These are phyloP conservation scores for Daktulosphaira vitifoliae DNA, from an alignment of 1,140 invertebrate genomes.

Conservation along the genomic window DNA sequence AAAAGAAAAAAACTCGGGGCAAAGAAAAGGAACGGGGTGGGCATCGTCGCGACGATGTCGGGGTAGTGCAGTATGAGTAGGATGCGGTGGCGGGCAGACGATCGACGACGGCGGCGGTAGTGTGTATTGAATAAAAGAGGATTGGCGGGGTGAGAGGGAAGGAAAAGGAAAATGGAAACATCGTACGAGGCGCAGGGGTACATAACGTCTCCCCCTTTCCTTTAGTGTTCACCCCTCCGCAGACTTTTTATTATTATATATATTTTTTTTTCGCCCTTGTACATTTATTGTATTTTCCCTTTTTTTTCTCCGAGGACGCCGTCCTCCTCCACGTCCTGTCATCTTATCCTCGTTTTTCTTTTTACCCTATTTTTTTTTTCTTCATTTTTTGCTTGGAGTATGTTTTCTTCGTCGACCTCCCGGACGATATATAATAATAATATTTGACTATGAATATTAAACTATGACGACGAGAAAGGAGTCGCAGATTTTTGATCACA, in stretches of 20 bases:
- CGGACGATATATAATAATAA: no score
- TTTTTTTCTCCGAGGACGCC: slow-evolving; percentile 27
- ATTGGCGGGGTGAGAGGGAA: slow-evolving; percentile 11
- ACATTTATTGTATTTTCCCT: slow-evolving; percentile 31
- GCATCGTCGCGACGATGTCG: slow-evolving; percentile 24
- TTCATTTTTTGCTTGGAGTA: not conserved
- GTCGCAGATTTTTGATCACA: no score
- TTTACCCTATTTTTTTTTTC: slow-evolving; percentile 11
- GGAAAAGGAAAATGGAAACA: slow-evolving; percentile 31
- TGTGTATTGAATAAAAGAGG: slow-evolving; percentile 22
- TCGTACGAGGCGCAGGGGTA: slow-evolving; percentile 20
- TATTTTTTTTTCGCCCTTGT: slow-evolving; percentile 29
- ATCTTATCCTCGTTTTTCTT: slow-evolving; percentile 23
- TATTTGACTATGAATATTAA: slow-evolving; percentile 28
- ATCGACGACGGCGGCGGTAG: not conserved
- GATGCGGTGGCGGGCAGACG: not conserved
- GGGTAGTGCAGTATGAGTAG: slow-evolving; percentile 7
- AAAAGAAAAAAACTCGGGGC: slow-evolving; percentile 24
- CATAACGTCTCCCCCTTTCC: slow-evolving; percentile 12
- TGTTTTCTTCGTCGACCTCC: not conserved
- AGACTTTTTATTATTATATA: slow-evolving; percentile 30
- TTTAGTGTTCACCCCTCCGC: not conserved
- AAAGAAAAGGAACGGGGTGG: slow-evolving; percentile 30
- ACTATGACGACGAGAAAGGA: not conserved
- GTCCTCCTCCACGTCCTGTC: not conserved